Percentiles rank a stretch among this genome's conserved stretches.
These are phyloP conservation scores for Mellilla xanthometata DNA, from an alignment of 2,888 invertebrate genomes.

Conservation along the genomic window DNA sequence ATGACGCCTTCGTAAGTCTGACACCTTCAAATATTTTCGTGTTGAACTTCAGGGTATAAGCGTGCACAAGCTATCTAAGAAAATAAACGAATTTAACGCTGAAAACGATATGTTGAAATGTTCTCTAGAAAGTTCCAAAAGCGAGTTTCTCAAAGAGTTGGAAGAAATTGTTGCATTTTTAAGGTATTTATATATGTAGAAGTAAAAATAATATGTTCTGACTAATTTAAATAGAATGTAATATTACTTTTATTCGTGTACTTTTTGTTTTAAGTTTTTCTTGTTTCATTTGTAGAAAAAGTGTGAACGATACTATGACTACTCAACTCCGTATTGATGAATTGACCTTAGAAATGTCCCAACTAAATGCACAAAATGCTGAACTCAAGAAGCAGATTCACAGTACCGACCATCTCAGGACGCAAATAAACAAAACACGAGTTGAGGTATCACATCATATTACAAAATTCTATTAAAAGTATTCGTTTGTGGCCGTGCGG, in stretches of 20 bases:
- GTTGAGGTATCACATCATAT: constrained; percentile 45
- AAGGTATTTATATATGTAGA: too few species aligned
- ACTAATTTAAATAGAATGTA: too few species aligned
- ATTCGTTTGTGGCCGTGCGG: too few species aligned
- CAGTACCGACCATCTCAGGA: constrained; percentile 48
- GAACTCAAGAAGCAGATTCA: constrained; percentile 61
- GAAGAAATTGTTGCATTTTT: constrained; percentile 53
- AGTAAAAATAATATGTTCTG: too few species aligned
- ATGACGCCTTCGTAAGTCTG: too few species aligned
- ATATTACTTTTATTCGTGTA: too few species aligned
- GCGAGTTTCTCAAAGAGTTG: constrained; percentile 51
- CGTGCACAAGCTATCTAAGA: constrained; percentile 49
- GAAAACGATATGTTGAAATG: constrained; percentile 62
- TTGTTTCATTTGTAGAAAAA: constrained; percentile 51
- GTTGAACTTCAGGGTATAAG: constrained; percentile 50
- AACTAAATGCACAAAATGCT: constrained; percentile 54
- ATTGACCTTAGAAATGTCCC: constrained; percentile 52
- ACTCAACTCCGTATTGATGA: constrained; percentile 57
- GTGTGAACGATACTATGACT: constrained; percentile 53
- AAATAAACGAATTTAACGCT: constrained; percentile 60
- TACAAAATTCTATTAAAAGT: too few species aligned
- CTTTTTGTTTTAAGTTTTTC: too few species aligned
- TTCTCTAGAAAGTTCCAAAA: constrained; percentile 53
- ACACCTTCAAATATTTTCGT: too few species aligned
- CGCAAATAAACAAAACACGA: constrained; percentile 44